Conservation (phyloP, 2,888 invertebrate species). For the Subacronicta megacephala region DNA sequence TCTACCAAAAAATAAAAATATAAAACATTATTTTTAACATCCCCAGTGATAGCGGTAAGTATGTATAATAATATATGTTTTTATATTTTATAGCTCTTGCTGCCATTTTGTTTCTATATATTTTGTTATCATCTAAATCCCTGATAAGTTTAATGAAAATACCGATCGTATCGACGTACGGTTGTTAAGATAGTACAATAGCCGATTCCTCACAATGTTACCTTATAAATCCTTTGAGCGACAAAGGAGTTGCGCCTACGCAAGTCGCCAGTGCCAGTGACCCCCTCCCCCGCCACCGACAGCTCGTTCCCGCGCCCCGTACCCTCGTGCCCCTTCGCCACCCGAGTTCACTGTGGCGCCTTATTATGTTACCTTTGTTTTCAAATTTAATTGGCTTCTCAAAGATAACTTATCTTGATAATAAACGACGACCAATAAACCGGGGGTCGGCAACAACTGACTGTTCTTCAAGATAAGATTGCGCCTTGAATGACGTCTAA, state of each 20-base stretch:
- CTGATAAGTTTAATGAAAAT: constrained; percentile 53
- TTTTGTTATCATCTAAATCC: constrained; percentile 24
- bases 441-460: constrained; percentile 82
- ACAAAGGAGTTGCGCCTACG: constrained; percentile 85
- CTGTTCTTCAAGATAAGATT: constrained; percentile 84
- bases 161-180: constrained; percentile 41
- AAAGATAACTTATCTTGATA: constrained; percentile 89
- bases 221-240: constrained; percentile 79
- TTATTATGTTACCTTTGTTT: constrained; percentile 90
- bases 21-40: neutral
- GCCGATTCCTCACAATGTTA: constrained; percentile 70
- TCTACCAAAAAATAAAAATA: neutral
- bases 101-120: constrained; percentile 41
- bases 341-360: constrained; percentile 81
- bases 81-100: constrained; percentile 11
- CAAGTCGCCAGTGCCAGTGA: constrained; percentile 73
- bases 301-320: constrained; percentile 44
- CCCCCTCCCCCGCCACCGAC: constrained; percentile 62
- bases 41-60: neutral
- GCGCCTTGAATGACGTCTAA: constrained; percentile 76
- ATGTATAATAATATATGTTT: constrained; percentile 2
- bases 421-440: constrained; percentile 89
- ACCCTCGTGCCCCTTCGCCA: constrained; percentile 43
- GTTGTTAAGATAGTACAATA: constrained; percentile 56
- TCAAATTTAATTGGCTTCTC: constrained; percentile 89